phyloP scores from a whole-genome alignment of 2,888 invertebrate species.

The Erebia aethiops region DNA sequence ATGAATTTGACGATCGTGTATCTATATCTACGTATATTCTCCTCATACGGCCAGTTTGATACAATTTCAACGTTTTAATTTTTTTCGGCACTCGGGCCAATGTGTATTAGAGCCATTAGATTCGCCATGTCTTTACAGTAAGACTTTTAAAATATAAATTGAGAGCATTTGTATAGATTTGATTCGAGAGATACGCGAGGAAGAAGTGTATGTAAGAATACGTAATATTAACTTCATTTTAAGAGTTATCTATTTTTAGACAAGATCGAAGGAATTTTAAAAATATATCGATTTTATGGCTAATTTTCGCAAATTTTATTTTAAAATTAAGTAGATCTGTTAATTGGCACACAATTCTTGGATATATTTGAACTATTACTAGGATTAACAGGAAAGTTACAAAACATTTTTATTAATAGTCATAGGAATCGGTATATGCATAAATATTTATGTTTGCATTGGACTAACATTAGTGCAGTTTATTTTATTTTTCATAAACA shows the following conservation, averaged over 20 bases:
- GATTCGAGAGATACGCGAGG: too few species aligned
- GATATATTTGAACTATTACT: not conserved
- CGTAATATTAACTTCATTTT: not conserved
- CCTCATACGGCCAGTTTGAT: too few species aligned
- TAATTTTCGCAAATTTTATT: conserved; percentile 1
- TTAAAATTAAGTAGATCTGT: not conserved
- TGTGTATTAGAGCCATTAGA: too few species aligned
- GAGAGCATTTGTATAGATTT: too few species aligned
- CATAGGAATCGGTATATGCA: not conserved
- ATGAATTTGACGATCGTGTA: too few species aligned
- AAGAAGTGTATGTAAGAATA: too few species aligned
- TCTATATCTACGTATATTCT: too few species aligned
- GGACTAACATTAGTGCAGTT: not conserved
- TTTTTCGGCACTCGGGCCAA: too few species aligned
- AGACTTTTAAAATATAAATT: too few species aligned
- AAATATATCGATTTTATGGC: not conserved
- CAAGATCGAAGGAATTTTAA: not conserved
- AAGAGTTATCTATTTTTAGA: not conserved
- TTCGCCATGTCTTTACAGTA: too few species aligned
- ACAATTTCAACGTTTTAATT: too few species aligned
- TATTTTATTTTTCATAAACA: not conserved
- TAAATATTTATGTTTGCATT: not conserved
- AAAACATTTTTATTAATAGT: not conserved
- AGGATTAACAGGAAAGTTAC: not conserved
- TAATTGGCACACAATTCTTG: not conserved